phyloP scores from a whole-genome alignment of 2,888 invertebrate species.

The Zonitis immaculata region DNA sequence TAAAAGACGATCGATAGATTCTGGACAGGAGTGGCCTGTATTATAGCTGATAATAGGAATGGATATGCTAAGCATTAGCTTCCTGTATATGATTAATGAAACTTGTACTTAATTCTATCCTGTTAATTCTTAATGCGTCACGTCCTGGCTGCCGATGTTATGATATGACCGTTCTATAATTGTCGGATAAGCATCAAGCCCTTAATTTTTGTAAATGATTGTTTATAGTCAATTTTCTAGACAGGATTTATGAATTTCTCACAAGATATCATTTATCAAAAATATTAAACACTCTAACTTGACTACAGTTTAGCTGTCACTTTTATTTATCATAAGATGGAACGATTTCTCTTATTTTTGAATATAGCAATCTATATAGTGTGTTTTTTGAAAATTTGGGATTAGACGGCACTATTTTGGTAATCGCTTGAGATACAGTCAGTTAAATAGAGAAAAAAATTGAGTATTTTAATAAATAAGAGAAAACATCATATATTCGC shows the following conservation, averaged over 20 bases:
- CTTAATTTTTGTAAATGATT: constrained; percentile 38
- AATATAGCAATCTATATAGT: too few relatives aligned
- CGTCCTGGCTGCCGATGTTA: constrained; percentile 38
- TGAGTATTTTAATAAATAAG: too few relatives aligned
- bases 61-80: constrained; percentile 34
- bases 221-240: constrained; percentile 35
- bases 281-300: constrained; percentile 22
- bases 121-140: constrained; percentile 46
- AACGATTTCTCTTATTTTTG: too few relatives aligned
- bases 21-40: constrained; percentile 39
- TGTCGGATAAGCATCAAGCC: constrained; percentile 27
- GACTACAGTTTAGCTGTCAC: too few relatives aligned
- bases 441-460: too few relatives aligned
- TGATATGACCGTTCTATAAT: constrained; percentile 25
- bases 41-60: constrained; percentile 39
- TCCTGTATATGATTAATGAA: constrained; percentile 47
- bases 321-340: too few relatives aligned
- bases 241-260: constrained; percentile 40
- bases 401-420: too few relatives aligned
- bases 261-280: constrained; percentile 34
- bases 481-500: too few relatives aligned
- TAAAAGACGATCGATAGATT: constrained; percentile 34
- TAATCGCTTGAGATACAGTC: too few relatives aligned
- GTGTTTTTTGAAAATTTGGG: too few relatives aligned
- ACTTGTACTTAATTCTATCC: constrained; percentile 44